Evolutionary conservation across 2,113 vertebrate species (phyloP).

Genomic region (Morone saxatilis): DNA sequence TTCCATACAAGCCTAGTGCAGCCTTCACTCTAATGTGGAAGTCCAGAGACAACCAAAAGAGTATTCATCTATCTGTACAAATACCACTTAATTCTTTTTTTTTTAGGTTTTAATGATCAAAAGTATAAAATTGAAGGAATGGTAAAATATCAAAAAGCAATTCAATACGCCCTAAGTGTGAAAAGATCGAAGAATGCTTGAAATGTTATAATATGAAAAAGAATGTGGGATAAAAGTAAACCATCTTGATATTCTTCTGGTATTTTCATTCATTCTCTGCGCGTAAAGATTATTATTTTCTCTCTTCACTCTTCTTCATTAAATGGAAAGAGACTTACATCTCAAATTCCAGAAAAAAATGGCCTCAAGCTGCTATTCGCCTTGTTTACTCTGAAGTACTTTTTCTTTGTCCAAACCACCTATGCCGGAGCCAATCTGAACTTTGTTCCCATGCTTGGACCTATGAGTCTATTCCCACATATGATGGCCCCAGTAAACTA

Average conservation of each 20-base stretch:
- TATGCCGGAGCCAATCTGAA: background rate
- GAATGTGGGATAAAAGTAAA: background rate
- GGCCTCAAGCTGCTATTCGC: constrained; percentile 1
- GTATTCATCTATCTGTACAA: background rate
- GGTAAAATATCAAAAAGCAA: constrained; percentile 1
- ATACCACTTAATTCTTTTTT: background rate
- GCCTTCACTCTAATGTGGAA: background rate
- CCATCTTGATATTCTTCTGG: background rate
- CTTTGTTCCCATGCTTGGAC: background rate
- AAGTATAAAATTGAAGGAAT: background rate
- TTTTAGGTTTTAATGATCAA: background rate
- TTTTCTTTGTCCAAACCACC: background rate
- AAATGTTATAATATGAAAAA: background rate
- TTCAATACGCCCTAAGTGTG: background rate
- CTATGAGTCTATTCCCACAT: background rate
- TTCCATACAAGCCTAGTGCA: background rate
- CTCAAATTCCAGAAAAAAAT: background rate
- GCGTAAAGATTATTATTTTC: background rate
- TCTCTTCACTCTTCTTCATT: constrained; percentile 1
- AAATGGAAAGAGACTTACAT: constrained; percentile 11
- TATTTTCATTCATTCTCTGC: background rate
- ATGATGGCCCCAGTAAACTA: background rate
- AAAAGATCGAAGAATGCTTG: background rate
- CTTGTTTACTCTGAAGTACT: constrained; percentile 16
- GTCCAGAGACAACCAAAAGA: background rate